phyloP scores from a whole-genome alignment of 2,888 invertebrate genomes.

The Panzeria rudis region DNA sequence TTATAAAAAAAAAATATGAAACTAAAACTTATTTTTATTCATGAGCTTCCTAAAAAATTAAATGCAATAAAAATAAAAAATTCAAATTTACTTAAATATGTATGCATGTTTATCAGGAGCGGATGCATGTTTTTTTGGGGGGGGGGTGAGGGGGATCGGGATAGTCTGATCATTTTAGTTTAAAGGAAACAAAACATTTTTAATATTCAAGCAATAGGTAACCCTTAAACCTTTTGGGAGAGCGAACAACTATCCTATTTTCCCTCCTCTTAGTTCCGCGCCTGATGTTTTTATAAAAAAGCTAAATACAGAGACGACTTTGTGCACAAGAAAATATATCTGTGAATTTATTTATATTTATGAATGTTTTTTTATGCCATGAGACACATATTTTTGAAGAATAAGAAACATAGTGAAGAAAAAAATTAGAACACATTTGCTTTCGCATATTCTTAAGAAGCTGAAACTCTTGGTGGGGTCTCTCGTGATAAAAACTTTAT shows the following conservation, averaged over 20 bases:
- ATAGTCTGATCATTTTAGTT: no score
- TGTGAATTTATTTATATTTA: constrained; percentile 37
- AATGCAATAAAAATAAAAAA: constrained; percentile 30
- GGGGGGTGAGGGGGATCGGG: neutral
- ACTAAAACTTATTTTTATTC: constrained; percentile 68
- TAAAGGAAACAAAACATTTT: no score
- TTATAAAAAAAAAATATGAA: constrained; percentile 13
- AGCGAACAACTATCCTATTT: neutral
- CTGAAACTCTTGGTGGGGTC: neutral
- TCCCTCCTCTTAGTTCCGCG: neutral
- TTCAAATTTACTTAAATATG: neutral
- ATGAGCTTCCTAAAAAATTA: constrained; percentile 67
- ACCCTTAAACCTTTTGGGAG: no score
- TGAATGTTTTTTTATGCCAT: constrained; percentile 50
- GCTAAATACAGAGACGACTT: neutral
- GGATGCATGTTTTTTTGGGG: neutral
- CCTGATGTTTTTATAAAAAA: neutral
- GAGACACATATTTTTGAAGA: constrained; percentile 45
- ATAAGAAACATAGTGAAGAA: constrained; percentile 15
- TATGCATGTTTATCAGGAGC: neutral
- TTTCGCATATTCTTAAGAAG: constrained; percentile 26
- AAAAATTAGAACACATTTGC: constrained; percentile 53
- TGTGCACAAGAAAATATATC: constrained; percentile 14
- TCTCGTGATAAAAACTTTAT: no score
- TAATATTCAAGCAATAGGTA: no score